Base-by-base conservation (phyloP, 92 coral and sea anemone genomes). In the Zoanthus solanderi region DNA sequence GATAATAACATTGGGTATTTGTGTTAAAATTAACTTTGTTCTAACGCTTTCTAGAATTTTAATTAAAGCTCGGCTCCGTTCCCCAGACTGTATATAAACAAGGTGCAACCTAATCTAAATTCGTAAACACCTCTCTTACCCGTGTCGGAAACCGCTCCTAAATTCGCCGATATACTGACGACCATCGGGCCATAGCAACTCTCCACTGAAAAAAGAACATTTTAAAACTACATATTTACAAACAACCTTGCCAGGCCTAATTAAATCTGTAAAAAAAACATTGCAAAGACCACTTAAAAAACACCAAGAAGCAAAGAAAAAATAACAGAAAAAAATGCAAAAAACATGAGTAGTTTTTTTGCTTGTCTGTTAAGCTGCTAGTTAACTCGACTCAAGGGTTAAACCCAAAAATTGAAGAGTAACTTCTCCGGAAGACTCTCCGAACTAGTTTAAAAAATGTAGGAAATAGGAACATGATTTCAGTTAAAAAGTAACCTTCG, bases 101-200 rank as follows among this genome's bases (percentile, higher is more conserved):
- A 30, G 44, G 32, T 10, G 29, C 9, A 13, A 68, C 56, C 12
- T 2, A 11, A 50, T 4, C 14, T 46, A 5, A 45, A 12, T 31
- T 30, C 32, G 69, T 37, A 53, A 30, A 10, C 46, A 12, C 4
- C 48, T 53, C 45, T 50, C 98, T 89, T 77, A 97, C 99, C 99
- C 99, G 65, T 97, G 94, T 37, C 91, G 98, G 80, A 89, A 87
- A 17, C 99, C 97, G 71, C 88, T 80, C 78, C 88, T 91, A 87
- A 97, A 97, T 87, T 97, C 99, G 14, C 99, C 99, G 56, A 93
- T 91, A 81, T 93, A 95, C 48, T 91, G 95, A 58, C 96, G 93
- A 6, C 95, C 96, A 75, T 94, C 95, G 11, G 93, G 57, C 99
- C 99, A 97, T 61, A 80, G 87, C 92, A 97, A 88, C 92, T 97